Evolutionary conservation across 2,113 vertebrate species (phyloP).

Genomic region (Hypomesus transpacificus): DNA sequence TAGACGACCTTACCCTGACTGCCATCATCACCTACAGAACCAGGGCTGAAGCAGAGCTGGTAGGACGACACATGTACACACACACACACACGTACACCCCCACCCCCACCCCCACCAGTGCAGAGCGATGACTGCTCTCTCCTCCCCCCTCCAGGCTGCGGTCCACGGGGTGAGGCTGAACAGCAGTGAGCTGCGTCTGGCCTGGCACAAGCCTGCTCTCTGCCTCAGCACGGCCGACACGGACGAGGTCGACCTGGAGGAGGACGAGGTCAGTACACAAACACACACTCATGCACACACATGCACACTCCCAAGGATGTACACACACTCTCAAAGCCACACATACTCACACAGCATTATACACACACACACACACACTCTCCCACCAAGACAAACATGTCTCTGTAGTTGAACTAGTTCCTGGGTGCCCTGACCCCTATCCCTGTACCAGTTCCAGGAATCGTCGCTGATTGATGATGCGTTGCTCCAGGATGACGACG

Average conservation of each 20-base stretch:
- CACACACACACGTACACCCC: neutral
- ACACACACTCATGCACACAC: constrained; percentile 5
- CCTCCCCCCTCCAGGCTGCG: constrained; percentile 73
- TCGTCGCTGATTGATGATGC: constrained; percentile 91
- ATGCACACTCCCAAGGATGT: too few relatives aligned
- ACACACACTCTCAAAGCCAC: too few relatives aligned
- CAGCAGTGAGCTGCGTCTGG: constrained; percentile 84
- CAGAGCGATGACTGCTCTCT: neutral
- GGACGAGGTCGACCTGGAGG: constrained; percentile 87
- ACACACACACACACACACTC: neutral
- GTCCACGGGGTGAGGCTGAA: constrained; percentile 88
- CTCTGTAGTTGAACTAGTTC: neutral
- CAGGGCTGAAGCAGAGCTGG: constrained; percentile 91
- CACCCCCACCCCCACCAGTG: too few relatives aligned
- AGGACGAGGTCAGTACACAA: constrained; percentile 85
- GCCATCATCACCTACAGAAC: constrained; percentile 90
- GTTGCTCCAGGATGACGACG: constrained; percentile 94
- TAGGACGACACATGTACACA: constrained; percentile 42
- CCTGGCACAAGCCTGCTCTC: constrained; percentile 88
- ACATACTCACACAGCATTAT: too few relatives aligned
- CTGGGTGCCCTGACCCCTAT: neutral
- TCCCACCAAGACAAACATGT: neutral
- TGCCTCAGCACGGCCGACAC: constrained; percentile 74
- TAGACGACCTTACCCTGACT: constrained; percentile 83
- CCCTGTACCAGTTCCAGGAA: constrained; percentile 81